Evolutionary conservation across 2,888 invertebrate genomes (phyloP), one percentile per base, ranked within the genome.

Genomic region (Epistrophe eligans): DNA sequence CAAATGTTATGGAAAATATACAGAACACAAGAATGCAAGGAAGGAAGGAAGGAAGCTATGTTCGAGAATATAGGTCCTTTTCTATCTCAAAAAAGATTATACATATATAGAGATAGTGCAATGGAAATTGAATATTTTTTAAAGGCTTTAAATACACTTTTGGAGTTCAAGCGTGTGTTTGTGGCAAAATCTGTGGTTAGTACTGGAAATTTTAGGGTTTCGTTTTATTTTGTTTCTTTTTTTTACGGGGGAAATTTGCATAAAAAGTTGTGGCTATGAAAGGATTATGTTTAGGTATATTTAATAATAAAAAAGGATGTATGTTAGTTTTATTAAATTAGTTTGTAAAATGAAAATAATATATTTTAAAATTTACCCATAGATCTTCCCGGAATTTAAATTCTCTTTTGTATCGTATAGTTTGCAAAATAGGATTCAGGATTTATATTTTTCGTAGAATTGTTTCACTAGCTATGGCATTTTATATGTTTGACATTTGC

Each of bases 91-190:
- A 32, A n/a, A 9, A 19, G 15, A 11, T 15, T 32, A 55, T 28
- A 24, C 7, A 15, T 7, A 24, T 1, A 8, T 55, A 15, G 32
- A 55, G 17, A 60, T 9, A 52, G 45, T 57, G 72, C 43, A 32
- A 79, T 79, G 72, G 52, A 83, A 83, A 83, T 83, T 83, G 83
- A 83, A 77, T 11, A 67, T 48, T 64, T 45, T n/a, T 60, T 72
- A 24, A 40, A 43, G 24, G 38, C 40, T 66, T 52, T 55, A 13
- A 4, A 8, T 10, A 19, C 10, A 52, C 15, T 52, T 62, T 76
- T 45, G 52, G 52, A 60, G 40, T 72, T 66, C 43, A 43, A 66
- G 77, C 50, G 55, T 66, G 79, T 66, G 79, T 79, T 79, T 79
- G 72, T 71, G 79, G 73, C 19, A 35, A 67, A 79, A 83, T 83